Conservation (phyloP, 2,113 vertebrate genomes). For the Galeopterus variegatus region DNA sequence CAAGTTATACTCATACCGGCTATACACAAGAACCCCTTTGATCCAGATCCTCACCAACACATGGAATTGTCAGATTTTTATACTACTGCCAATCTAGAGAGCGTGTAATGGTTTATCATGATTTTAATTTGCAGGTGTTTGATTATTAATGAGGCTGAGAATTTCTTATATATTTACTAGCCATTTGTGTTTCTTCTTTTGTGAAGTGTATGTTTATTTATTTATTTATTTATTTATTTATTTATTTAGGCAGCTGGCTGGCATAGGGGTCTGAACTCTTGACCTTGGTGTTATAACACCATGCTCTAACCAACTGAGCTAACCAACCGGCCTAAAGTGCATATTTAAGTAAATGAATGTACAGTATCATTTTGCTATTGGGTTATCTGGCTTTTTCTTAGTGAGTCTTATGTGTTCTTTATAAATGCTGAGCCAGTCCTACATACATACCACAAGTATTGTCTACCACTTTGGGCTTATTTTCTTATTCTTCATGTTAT, state of each 20-base stretch:
- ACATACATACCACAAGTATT: not conserved
- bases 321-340: not conserved
- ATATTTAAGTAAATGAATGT: not conserved
- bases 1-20: constrained; percentile 1
- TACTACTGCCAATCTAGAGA: constrained; percentile 10
- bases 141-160: not conserved
- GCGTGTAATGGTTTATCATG: not conserved
- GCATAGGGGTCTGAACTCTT: too few relatives aligned
- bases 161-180: not conserved
- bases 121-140: constrained; percentile 46
- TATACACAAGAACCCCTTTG: not conserved
- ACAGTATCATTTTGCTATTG: not conserved
- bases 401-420: not conserved
- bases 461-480: not conserved
- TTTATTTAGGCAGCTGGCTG: too few relatives aligned
- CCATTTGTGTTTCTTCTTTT: not conserved
- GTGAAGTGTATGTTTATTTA: not conserved
- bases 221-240: too few relatives aligned
- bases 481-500: constrained; percentile 13
- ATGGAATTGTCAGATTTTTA: not conserved
- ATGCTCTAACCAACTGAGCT: too few relatives aligned
- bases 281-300: too few relatives aligned
- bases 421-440: not conserved
- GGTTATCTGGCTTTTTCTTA: not conserved
- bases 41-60: not conserved